Evolutionary conservation across 2,888 invertebrate species (phyloP).

Genomic region (Tipula lateralis): DNA sequence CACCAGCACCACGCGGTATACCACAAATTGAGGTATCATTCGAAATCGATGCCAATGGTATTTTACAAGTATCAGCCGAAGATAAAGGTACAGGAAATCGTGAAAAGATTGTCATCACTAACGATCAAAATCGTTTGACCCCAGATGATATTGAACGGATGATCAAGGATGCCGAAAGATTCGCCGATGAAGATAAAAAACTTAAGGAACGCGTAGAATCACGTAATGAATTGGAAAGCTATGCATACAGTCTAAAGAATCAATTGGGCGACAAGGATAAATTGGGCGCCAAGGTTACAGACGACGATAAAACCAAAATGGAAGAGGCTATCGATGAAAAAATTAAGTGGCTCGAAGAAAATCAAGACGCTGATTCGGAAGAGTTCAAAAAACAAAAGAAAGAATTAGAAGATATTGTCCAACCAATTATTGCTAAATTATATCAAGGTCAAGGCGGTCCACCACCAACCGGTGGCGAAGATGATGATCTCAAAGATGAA

Average conservation of each 20-base stretch:
- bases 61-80: conserved; percentile 93
- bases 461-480: conserved; percentile 68
- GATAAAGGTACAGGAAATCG: conserved; percentile 99
- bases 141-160: conserved; percentile 98
- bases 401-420: conserved; percentile 88
- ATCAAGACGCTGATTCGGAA: conserved; percentile 86
- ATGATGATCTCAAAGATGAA: conserved; percentile 78
- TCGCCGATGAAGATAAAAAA: conserved; percentile 98
- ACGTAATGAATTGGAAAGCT: conserved; percentile 94
- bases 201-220: conserved; percentile 93
- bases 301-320: conserved; percentile 90
- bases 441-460: conserved; percentile 82
- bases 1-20: conserved; percentile 88
- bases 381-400: conserved; percentile 95
- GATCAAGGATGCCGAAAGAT: conserved; percentile 99
- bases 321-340: conserved; percentile 94
- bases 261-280: conserved; percentile 96
- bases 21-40: conserved; percentile 94
- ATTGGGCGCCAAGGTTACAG: conserved; percentile 82
- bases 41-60: conserved; percentile 92
- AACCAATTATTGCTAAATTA: conserved; percentile 95
- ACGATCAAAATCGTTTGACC: conserved; percentile 93
- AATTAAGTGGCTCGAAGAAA: conserved; percentile 96
- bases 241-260: conserved; percentile 96
- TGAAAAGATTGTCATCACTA: conserved; percentile 98